These are phyloP conservation scores for Ormyrus labotus DNA, from an alignment of 2,888 invertebrate genomes.

Conservation along the genomic window DNA sequence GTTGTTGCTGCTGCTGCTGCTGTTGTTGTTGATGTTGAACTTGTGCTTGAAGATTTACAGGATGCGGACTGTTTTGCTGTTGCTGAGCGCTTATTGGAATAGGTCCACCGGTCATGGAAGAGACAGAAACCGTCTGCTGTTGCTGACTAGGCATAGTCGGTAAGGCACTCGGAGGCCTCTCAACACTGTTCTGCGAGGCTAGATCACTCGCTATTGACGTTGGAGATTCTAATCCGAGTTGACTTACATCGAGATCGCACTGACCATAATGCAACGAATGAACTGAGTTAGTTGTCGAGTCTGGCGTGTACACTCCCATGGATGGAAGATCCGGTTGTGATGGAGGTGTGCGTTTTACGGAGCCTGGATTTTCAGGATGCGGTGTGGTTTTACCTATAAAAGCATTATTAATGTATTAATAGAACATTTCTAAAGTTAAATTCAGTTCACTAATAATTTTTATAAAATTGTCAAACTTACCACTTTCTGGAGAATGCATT, in stretches of 20 bases:
- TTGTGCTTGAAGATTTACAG: slow-evolving; percentile 72
- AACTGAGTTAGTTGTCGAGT: slow-evolving; percentile 89
- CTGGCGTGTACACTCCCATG: slow-evolving; percentile 91
- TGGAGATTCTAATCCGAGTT: slow-evolving; percentile 91
- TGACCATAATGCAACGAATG: slow-evolving; percentile 88
- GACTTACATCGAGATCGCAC: slow-evolving; percentile 89
- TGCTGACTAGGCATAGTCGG: slow-evolving; percentile 71
- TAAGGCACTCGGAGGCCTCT: slow-evolving; percentile 80
- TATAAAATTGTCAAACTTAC: slow-evolving; percentile 51
- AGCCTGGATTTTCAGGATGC: slow-evolving; percentile 74
- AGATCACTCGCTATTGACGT: slow-evolving; percentile 92
- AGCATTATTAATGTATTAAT: background rate
- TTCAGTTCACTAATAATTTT: background rate
- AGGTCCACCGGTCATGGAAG: slow-evolving; percentile 58
- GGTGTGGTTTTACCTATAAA: slow-evolving; percentile 72
- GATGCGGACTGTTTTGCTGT: slow-evolving; percentile 63
- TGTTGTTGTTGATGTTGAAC: slow-evolving; percentile 62
- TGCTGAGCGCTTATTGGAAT: slow-evolving; percentile 60
- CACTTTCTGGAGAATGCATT: slow-evolving; percentile 73
- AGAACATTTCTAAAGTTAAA: too few species aligned
- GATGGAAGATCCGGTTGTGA: slow-evolving; percentile 83
- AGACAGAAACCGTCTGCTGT: slow-evolving; percentile 29
- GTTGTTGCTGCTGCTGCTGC: slow-evolving; percentile 58
- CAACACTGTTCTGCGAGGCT: slow-evolving; percentile 84
- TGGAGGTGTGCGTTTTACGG: slow-evolving; percentile 77